Percentiles rank a stretch among this genome's conserved stretches.
Conservation (phyloP, 2,888 invertebrate species). For the Idaea straminata region DNA sequence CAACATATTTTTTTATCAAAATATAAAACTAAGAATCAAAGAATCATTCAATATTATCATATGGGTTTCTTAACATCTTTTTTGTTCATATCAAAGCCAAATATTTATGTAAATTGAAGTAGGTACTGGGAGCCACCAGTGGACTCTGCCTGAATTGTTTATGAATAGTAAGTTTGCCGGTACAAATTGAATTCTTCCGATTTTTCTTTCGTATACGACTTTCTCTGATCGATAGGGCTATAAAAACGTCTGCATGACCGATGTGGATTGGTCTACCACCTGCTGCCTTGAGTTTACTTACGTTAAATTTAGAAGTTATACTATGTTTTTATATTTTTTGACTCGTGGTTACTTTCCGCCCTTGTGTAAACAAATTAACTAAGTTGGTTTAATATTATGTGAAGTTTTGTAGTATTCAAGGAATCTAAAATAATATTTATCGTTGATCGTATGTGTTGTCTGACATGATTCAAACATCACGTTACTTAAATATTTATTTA, state of each 20-base stretch:
- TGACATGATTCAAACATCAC: too few relatives aligned
- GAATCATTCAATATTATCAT: not conserved
- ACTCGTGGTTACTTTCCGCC: not conserved
- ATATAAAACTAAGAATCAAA: not conserved
- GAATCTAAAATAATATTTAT: too few relatives aligned
- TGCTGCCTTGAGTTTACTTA: not conserved
- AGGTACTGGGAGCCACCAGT: not conserved
- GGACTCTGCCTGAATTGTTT: not conserved
- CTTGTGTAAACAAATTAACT: not conserved
- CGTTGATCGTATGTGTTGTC: too few relatives aligned
- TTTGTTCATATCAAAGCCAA: not conserved
- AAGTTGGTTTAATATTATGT: too few relatives aligned
- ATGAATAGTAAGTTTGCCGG: not conserved
- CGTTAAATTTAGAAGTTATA: not conserved
- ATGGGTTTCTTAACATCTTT: not conserved
- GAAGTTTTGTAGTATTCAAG: too few relatives aligned
- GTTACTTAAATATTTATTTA: too few relatives aligned
- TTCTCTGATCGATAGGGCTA: constrained; percentile 3
- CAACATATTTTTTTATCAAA: too few relatives aligned
- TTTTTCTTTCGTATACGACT: not conserved
- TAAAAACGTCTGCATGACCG: constrained; percentile 4
- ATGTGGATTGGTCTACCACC: not conserved
- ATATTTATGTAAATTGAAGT: not conserved
- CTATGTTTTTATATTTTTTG: not conserved
- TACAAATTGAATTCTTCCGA: not conserved